These are phyloP conservation scores for Sphaerodactylus townsendi DNA, from an alignment of 2,113 vertebrate species.

Conservation along the genomic window DNA sequence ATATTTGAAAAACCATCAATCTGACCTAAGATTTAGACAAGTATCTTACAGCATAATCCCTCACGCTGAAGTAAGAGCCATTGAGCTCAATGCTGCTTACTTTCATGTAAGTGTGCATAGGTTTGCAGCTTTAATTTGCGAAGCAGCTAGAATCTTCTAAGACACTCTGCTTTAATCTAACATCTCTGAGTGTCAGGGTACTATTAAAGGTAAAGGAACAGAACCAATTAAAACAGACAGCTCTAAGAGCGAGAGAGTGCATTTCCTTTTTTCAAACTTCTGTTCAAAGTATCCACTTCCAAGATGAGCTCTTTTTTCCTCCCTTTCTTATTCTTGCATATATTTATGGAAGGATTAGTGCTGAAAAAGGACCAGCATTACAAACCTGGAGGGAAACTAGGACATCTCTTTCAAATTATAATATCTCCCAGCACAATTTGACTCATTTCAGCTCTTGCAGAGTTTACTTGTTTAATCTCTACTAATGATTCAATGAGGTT, in stretches of 20 bases:
- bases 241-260: slow-evolving; percentile 20
- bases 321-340: slow-evolving; percentile 13
- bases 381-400: slow-evolving; percentile 49
- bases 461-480: slow-evolving; percentile 39
- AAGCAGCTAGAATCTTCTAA: neutral
- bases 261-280: slow-evolving; percentile 28
- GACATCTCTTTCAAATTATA: slow-evolving; percentile 48
- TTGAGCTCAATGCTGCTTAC: neutral
- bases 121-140: neutral
- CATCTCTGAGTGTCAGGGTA: neutral
- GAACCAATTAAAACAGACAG: slow-evolving; percentile 8
- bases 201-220: neutral
- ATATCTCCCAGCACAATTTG: slow-evolving; percentile 38
- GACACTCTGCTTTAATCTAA: slow-evolving; percentile 3
- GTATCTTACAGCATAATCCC: neutral
- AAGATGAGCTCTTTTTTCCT: slow-evolving; percentile 11
- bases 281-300: slow-evolving; percentile 27
- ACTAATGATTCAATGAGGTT: slow-evolving; percentile 47
- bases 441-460: slow-evolving; percentile 39
- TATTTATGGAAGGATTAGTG: slow-evolving; percentile 34
- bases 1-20: neutral
- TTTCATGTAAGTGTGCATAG: neutral
- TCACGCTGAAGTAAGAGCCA: neutral
- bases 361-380: slow-evolving; percentile 38
- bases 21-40: neutral